phyloP scores from a whole-genome alignment of 1,140 invertebrate species.

The Cherax destructor region DNA sequence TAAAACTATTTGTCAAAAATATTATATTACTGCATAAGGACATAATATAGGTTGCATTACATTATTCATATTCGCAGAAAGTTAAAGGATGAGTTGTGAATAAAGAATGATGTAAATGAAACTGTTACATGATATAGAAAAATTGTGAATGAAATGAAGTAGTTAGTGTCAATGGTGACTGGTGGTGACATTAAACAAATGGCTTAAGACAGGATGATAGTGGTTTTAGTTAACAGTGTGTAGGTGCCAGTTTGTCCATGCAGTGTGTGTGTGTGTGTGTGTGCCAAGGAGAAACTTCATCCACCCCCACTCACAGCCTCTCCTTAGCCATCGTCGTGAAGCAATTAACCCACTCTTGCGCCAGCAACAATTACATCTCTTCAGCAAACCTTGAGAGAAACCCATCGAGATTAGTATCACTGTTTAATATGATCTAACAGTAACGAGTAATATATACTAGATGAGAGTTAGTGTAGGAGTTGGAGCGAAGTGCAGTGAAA shows the following conservation, averaged over 20 bases:
- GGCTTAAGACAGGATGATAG: background rate
- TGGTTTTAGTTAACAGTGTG: background rate
- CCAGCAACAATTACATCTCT: background rate
- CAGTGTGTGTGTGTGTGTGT: background rate
- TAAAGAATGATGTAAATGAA: too few species aligned
- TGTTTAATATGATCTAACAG: background rate
- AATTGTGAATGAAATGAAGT: too few species aligned
- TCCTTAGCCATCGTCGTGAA: background rate
- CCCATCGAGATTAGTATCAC: background rate
- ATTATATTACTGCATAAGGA: too few species aligned
- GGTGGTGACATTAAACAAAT: too few species aligned
- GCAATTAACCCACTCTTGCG: background rate
- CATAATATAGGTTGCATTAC: too few species aligned
- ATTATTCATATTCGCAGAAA: too few species aligned
- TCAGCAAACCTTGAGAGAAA: background rate
- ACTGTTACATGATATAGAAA: too few species aligned
- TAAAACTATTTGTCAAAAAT: too few species aligned
- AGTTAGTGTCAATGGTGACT: too few species aligned
- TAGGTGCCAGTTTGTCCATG: constrained; percentile 14
- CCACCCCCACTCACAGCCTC: constrained; percentile 19
- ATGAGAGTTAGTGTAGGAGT: background rate
- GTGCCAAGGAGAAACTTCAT: constrained; percentile 10
- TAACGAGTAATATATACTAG: background rate
- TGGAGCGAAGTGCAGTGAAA: background rate
- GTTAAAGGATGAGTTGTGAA: too few species aligned